Base-by-base conservation (phyloP, 1,140 invertebrate genomes). In the Centruroides vittatus region DNA sequence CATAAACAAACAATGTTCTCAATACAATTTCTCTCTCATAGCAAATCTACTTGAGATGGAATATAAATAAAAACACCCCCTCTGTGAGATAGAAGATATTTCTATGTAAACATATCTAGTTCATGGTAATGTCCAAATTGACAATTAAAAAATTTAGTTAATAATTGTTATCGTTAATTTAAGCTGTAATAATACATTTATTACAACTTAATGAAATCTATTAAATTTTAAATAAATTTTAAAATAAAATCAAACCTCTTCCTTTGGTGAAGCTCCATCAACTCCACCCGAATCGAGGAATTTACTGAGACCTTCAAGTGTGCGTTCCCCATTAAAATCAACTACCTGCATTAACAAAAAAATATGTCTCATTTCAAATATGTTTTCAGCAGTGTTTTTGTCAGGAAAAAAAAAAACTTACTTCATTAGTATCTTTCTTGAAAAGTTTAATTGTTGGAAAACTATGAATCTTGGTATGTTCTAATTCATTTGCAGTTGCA, bases 371-470 rank as follows among this genome's bases (percentile, higher is more conserved):
- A 54, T 60, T 57, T 60, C 48, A 47, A 57, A 48, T 46, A 35
- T 41, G 5, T 41, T 41, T 6, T 35, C n/a, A 53, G 6, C 4
- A 34, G 7, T 53, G 4, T 53, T 34, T 23, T 23, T 53, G n/a
- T n/a, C n/a, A 53, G 6, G 6, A 34, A 53, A 41, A 41, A 41
- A 41, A 7, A 4, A 41, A 41, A n/a, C n/a, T 53, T 56, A 83
- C 78, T 77, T 93, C 83, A 75, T 93, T 93, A 63, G 86, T 84
- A 57, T 81, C 86, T 77, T 93, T 93, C 64, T 86, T 86, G 81
- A 91, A 98, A 66, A 93, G 81, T 72, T 90, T 95, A 71, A 99
- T 83, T 46, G 95, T 98, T 47, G 95, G 95, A 85, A 94, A 99
- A 64, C 85, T 92, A 59, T 83, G 83, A 71, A 99, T 84, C 79